Base-by-base conservation (phyloP, 2,113 vertebrate genomes). In the Hippolais icterina region DNA sequence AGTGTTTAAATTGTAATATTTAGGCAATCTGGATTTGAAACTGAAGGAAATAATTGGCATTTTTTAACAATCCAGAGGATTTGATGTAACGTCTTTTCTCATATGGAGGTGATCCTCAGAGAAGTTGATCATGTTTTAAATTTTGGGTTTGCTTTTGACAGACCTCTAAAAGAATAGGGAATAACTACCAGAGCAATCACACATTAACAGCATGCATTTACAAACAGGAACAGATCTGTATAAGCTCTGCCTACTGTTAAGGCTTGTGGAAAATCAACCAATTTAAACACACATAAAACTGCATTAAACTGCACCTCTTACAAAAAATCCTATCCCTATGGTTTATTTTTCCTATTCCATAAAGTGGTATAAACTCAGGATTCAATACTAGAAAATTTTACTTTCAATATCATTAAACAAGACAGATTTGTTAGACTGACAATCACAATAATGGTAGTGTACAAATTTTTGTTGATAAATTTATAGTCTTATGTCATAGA, bases 281-380 rank as follows among this genome's bases (percentile, higher is more conserved):
- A 29, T 39, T 37, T 72, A 68, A 81, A 24, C 23, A 56, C 12
- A 56, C 6, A 35, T 8, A 46, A 66, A 85, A 57, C 23, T 44
- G 4, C 4, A 57, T n/a, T 78, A 70, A 85, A 44, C 16, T 76
- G 25, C 20, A 47, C 10, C 12, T 68, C 19, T 64, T 72, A 68
- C 9, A 72, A 72, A 53, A 75, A 44, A 12, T 19, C 0, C 0
- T 28, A 27, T 14, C 9, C 24, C 5, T 61, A 15, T 25, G 10
- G 7, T 65, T 83, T 56, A 46, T 65, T 88, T 96, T 77, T 56
- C 42, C 49, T 65, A 2, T 86, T 11, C 6, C 24, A 35, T 59
- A 3, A 63, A 50, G 19, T 42, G 37, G 5, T 52, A 84, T 47
- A 52, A 74, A 66, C 12, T 83, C 39, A 53, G 0, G 1, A 29